Evolutionary conservation across 92 coral and sea anemone species (phyloP).

Genomic region (Zoanthus solanderi): DNA sequence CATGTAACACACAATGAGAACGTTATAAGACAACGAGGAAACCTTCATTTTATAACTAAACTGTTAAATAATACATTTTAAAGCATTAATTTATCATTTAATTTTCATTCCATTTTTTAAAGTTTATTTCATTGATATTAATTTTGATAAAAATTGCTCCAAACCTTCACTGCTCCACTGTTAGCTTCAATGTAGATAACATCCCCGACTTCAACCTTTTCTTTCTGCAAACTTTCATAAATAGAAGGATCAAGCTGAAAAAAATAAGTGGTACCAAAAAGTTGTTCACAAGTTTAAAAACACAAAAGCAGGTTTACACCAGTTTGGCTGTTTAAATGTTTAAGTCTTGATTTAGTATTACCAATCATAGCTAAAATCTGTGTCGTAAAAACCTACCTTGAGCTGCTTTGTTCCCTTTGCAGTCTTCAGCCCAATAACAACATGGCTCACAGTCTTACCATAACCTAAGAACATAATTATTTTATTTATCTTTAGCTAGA

Average conservation of each 20-base stretch:
- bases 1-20: too few relatives aligned
- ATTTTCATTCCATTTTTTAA: background rate
- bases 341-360: background rate
- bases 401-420: conserved; percentile 99
- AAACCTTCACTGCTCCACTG: conserved; percentile 99
- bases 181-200: conserved; percentile 98
- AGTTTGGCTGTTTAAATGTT: too few relatives aligned
- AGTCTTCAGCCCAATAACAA: conserved; percentile 99
- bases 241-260: conserved; percentile 95
- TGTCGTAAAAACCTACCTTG: conserved; percentile 64
- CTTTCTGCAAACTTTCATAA: conserved; percentile 97
- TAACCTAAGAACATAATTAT: conserved; percentile 69
- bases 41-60: too few relatives aligned
- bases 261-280: background rate
- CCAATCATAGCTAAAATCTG: too few relatives aligned
- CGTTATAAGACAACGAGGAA: too few relatives aligned
- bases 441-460: conserved; percentile 99
- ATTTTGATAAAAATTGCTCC: background rate
- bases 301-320: background rate
- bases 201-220: conserved; percentile 99
- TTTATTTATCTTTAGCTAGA: too few relatives aligned
- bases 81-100: background rate
- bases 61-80: too few relatives aligned
- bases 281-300: background rate
- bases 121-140: background rate